A percentile compares a stretch with the other conserved stretches of the same genome.
Conservation (phyloP, 2,113 vertebrate genomes). For the Gobiocypris rarus region DNA sequence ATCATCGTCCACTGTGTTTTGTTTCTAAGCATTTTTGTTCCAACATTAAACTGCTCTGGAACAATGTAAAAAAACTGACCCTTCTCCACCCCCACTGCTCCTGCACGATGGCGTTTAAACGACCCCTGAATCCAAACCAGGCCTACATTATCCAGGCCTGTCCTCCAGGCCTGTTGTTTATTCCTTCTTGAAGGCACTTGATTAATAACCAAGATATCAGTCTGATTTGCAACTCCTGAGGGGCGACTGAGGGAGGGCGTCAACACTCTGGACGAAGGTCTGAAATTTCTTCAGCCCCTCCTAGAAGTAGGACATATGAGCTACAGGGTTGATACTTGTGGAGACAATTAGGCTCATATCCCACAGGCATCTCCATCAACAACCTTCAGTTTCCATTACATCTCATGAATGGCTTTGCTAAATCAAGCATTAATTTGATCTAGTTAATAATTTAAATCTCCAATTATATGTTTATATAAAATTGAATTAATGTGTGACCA, state of each 20-base stretch:
- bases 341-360: constrained; percentile 42
- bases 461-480: not conserved
- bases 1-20: not conserved
- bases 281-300: constrained; percentile 35
- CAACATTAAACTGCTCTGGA: constrained; percentile 8
- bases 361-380: not conserved
- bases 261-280: constrained; percentile 38
- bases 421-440: not conserved
- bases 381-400: not conserved
- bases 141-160: constrained; percentile 30
- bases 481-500: not conserved
- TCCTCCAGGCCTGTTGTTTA: constrained; percentile 52
- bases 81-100: not conserved
- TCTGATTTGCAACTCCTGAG: constrained; percentile 54
- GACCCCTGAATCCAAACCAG: constrained; percentile 48
- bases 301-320: constrained; percentile 39
- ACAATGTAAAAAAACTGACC: not conserved
- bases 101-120: constrained; percentile 9
- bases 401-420: not conserved
- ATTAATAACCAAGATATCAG: constrained; percentile 53
- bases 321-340: constrained; percentile 42
- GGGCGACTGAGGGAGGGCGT: not conserved
- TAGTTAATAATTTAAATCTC: not conserved
- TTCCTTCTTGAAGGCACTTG: constrained; percentile 49
- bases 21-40: not conserved